Evolutionary conservation across 2,888 invertebrate species (phyloP), one percentile per base, ranked within the genome.

Genomic region (Drosophila longiperda): DNA sequence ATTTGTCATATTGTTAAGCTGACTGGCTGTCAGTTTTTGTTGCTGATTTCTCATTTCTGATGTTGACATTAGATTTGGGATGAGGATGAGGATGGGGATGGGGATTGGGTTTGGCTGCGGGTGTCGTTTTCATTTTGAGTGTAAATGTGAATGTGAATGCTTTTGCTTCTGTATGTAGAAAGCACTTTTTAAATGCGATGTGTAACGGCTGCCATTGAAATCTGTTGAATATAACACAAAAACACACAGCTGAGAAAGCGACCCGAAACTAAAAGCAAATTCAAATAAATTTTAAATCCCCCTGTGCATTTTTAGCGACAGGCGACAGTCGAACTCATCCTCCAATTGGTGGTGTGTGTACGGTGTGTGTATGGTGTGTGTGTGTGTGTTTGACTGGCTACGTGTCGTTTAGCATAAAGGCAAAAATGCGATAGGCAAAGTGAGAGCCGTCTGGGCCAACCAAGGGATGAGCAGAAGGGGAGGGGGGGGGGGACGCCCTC

Each of bases 1-100:
- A 88, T 87, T 90, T 87, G 87, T 87, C 87, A 87, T 86, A 88
- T 87, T 90, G 90, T 87, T 87, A 86, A 87, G 87, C 87, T 87
- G 86, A 88, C 55, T 86, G 83, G 72, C 79, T 83, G 88, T 85
- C 86, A 87, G 71, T 85, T 76, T 78, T 77, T 75, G 50, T 66
- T 67, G 69, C 78, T 62, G 72, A 73, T 76, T 75, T 60, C 58
- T 61, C 76, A 71, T 66, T 75, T 60, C 61, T 61, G 74, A 66
- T 76, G 54, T 54, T 54, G 54, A 54, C 54, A 23, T 55, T 36
- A 26, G 36, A 17, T 36, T 75, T 74, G 59, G 40, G 36, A 32
- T 48, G 26, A 26, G 23, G 26, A 29, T 33, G 33, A 3, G 20
- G n/a, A 6, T 66, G 67, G 64, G 48, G 49, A 49, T 66, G 67